Evolutionary conservation across 30 jellyfish, hydroid and myxozoan species (phyloP), one percentile per base, ranked within the genome.

Genomic region (Aurelia sp.): DNA sequence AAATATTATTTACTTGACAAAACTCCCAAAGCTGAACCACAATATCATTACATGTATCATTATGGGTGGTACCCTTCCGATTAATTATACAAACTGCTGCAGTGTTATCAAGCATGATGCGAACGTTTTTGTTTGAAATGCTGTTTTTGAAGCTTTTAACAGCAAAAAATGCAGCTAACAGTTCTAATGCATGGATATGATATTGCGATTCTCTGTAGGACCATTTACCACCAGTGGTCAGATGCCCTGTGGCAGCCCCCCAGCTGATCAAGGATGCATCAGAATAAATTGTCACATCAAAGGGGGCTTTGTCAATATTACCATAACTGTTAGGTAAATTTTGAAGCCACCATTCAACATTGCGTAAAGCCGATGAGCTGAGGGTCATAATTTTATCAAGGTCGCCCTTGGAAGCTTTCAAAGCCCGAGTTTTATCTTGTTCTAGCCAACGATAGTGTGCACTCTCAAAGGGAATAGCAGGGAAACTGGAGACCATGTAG

Each of bases 401-500:
- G 31, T 82, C 71, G 41, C 92, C 92, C 11, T 70, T 47, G 21
- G 86, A 57, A 4, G 23, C 11, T 52, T 51, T 69, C 33, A 71
- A 40, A 3, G 92, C 85, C 19, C 22, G 31, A 8, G 41, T 68
- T 69, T 82, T 82, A 10, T 82, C 85, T 13, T 53, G 51, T 82
- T 82, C 92, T 52, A 82, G 30, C 67, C 71, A 3, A 88, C 33
- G 33, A 27, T 27, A 27, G 33, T 27, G 33, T 27, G 33, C 33
- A 27, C 33, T 2, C 33, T 2, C 94, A 62, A 27, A 85, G 18
- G 60, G 65, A 50, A 62, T 74, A 7, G 75, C 88, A 9, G 88
- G 94, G 64, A 85, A 62, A 19, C 73, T 51, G 18, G 89, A 60
- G 11, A 85, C 94, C 74, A 85, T 85, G 22, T 72, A n/a, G 53